Percentiles rank a stretch among this genome's conserved stretches.
Evolutionary conservation across 2,113 vertebrate genomes (phyloP).

Genomic region (Microcebus jonahi): DNA sequence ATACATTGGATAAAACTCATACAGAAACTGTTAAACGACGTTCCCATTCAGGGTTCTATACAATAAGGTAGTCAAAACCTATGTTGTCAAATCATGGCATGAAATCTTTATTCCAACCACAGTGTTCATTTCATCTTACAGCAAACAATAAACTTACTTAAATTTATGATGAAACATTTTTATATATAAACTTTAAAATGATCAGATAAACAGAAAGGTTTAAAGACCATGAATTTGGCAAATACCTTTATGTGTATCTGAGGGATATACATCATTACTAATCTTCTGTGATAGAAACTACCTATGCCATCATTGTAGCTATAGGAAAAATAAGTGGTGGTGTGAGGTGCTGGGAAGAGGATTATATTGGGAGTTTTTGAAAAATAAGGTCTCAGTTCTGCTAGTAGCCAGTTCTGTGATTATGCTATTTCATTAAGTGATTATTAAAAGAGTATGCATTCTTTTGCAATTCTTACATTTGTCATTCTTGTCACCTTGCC

Average conservation of each 20-base stretch:
- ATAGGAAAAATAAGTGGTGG: neutral
- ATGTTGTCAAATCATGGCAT: neutral
- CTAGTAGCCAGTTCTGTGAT: neutral
- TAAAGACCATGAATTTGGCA: neutral
- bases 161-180: neutral
- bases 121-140: neutral
- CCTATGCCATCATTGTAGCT: neutral
- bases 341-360: neutral
- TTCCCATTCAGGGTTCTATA: neutral
- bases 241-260: neutral
- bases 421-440: neutral
- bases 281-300: neutral
- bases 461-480: neutral
- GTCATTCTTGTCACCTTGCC: neutral
- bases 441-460: neutral
- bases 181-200: neutral
- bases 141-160: neutral
- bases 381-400: neutral
- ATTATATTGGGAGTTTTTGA: neutral
- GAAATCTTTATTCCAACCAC: neutral
- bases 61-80: neutral
- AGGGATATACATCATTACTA: neutral
- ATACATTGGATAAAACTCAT: neutral
- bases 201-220: neutral
- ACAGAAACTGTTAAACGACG: neutral